Evolutionary conservation across 2,888 invertebrate genomes (phyloP).

Genomic region (Biston stratarius): DNA sequence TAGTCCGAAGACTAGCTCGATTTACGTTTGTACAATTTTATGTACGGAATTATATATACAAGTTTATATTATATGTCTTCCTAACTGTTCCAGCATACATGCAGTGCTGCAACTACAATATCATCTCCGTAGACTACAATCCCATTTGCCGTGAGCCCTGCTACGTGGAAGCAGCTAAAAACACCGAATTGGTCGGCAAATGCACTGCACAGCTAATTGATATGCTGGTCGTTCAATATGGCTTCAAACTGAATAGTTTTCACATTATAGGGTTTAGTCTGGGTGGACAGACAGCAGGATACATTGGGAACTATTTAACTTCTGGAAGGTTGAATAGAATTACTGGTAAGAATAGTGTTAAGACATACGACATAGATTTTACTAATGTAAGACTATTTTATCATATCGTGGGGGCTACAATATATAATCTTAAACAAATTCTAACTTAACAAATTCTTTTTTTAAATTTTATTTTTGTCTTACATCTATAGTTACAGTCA

Average conservation of each 20-base stretch:
- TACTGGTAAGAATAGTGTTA: constrained; percentile 77
- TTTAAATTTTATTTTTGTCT: too few relatives aligned
- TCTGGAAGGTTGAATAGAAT: constrained; percentile 80
- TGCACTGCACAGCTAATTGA: constrained; percentile 87
- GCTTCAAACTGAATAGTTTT: constrained; percentile 75
- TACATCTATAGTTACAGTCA: too few relatives aligned
- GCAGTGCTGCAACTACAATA: constrained; percentile 84
- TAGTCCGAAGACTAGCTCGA: too few relatives aligned
- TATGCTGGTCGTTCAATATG: constrained; percentile 69
- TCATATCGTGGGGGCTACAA: too few relatives aligned
- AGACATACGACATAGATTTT: not conserved
- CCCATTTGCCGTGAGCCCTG: constrained; percentile 86
- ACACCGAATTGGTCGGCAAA: constrained; percentile 86
- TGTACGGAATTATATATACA: too few relatives aligned
- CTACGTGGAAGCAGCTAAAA: constrained; percentile 85
- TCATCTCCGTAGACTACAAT: constrained; percentile 88
- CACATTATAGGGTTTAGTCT: constrained; percentile 89
- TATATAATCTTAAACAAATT: too few relatives aligned
- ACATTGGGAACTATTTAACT: constrained; percentile 76
- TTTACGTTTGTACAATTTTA: too few relatives aligned
- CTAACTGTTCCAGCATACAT: constrained; percentile 78
- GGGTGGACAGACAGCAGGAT: constrained; percentile 87
- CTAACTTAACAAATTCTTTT: not conserved
- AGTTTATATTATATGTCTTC: not conserved
- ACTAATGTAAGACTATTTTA: too few relatives aligned